Evolutionary conservation across 2,797 vertebrate species (phyloP), one percentile per base, ranked within the genome.

Genomic region (Gobio occitaniae): DNA sequence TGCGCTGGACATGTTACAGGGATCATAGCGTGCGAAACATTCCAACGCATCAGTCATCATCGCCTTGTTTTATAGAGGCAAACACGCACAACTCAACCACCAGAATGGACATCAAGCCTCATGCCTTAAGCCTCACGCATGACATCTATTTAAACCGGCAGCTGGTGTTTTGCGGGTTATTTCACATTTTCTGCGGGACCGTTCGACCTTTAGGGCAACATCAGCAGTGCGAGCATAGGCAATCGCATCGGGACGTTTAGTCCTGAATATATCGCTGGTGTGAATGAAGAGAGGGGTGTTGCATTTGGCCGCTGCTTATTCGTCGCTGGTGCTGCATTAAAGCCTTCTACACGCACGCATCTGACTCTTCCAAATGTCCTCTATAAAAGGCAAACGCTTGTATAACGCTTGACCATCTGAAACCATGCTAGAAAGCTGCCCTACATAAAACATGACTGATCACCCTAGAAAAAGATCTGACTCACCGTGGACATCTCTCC

Each of bases 401-500:
- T 41, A 63, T 70, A 59, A 77, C 70, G 83, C 13, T 63, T 78
- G 65, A 48, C 66, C 54, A 54, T 78, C 63, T 32, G 75, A 82
- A 87, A 83, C 54, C 59, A 61, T n/a, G 69, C 68, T 36, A 61
- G 71, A 59, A 59, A 78, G 29, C 63, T 82, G 70, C 79, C 72
- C 80, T 78, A 63, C 48, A 82, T 83, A 74, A 83, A 86, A 84
- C 86, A 82, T 75, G 83, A 85, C 50, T 72, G 83, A 86, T 84
- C 83, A 86, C 76, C 52, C 83, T 81, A 84, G 88, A 79, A 87
- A 88, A 87, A 89, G 88, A 70, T 87, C 82, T 84, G 91, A 94
- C 94, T 95, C 92, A 95, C 94, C 94, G 91, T 87, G 90, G 91
- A 91, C 93, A 94, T 94, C 91, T 91, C 88, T 87, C 87, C 41